Percentiles rank a stretch among this genome's conserved stretches.
Evolutionary conservation across 1,140 invertebrate genomes (phyloP).

Genomic region (Leptestheria dahalacensis): DNA sequence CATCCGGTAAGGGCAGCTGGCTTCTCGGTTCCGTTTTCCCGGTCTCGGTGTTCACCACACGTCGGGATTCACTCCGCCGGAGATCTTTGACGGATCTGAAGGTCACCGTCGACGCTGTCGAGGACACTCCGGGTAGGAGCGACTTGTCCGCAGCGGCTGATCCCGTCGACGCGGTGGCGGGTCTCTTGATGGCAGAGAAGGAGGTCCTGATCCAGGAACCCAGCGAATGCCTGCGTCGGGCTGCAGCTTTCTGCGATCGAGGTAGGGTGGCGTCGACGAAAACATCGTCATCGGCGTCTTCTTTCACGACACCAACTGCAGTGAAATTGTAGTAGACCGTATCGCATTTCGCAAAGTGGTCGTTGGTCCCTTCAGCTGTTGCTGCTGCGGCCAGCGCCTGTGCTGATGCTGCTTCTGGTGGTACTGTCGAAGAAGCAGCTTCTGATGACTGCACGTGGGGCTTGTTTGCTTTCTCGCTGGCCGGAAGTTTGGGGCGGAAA

Average conservation of each 20-base stretch:
- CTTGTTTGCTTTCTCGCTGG: constrained; percentile 1
- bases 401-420: background rate
- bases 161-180: background rate
- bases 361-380: background rate
- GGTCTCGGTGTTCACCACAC: background rate
- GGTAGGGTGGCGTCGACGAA: constrained; percentile 1
- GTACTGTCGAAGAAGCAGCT: background rate
- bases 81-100: background rate
- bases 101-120: constrained; percentile 1
- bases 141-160: background rate
- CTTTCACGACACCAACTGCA: background rate
- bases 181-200: background rate
- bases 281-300: constrained; percentile 7
- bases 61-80: background rate
- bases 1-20: background rate
- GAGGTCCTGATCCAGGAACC: constrained; percentile 8
- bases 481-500: background rate
- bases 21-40: background rate
- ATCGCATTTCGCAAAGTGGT: background rate
- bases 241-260: background rate
- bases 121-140: constrained; percentile 4
- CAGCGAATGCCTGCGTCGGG: background rate
- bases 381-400: background rate
- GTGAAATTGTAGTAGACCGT: background rate
- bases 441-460: background rate